Evolutionary conservation across 1,140 invertebrate genomes (phyloP).

Genomic region (Cyrtorhinus lividipennis): DNA sequence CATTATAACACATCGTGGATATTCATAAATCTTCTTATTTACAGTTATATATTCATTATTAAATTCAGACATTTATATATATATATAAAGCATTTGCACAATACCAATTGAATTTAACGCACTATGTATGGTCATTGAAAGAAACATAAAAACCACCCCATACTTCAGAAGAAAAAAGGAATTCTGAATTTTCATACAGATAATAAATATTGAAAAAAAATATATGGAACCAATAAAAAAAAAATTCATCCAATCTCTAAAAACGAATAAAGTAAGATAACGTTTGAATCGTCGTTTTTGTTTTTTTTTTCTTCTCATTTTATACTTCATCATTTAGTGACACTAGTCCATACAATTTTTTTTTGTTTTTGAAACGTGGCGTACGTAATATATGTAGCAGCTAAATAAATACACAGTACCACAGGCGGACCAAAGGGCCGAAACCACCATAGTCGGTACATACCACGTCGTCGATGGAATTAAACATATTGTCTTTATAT

Average conservation of each 20-base stretch:
- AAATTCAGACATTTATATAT: conserved; percentile 19
- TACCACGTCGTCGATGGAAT: conserved; percentile 16
- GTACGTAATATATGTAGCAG: conserved; percentile 12
- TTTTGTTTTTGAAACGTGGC: neutral
- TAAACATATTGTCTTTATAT: conserved; percentile 21
- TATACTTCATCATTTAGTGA: conserved; percentile 9
- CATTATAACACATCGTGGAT: conserved; percentile 22
- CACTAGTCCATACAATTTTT: neutral
- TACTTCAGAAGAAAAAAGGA: neutral
- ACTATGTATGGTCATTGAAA: neutral
- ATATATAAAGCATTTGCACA: conserved; percentile 24
- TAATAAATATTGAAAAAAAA: conserved; percentile 11
- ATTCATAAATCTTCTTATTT: conserved; percentile 21
- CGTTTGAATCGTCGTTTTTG: conserved; percentile 1
- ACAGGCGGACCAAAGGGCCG: neutral
- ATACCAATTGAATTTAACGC: conserved; percentile 19
- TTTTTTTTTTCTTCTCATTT: conserved; percentile 13
- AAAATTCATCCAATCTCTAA: neutral
- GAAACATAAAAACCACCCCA: conserved; percentile 1
- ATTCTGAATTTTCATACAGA: conserved; percentile 5
- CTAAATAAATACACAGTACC: conserved; percentile 21
- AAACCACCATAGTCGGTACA: neutral
- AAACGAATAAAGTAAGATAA: neutral
- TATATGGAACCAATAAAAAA: conserved; percentile 1
- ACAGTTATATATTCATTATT: conserved; percentile 21